Percentiles rank a stretch among this genome's conserved stretches.
Conservation (phyloP, 2,797 vertebrate genomes). For the Poeciliopsis infans region DNA sequence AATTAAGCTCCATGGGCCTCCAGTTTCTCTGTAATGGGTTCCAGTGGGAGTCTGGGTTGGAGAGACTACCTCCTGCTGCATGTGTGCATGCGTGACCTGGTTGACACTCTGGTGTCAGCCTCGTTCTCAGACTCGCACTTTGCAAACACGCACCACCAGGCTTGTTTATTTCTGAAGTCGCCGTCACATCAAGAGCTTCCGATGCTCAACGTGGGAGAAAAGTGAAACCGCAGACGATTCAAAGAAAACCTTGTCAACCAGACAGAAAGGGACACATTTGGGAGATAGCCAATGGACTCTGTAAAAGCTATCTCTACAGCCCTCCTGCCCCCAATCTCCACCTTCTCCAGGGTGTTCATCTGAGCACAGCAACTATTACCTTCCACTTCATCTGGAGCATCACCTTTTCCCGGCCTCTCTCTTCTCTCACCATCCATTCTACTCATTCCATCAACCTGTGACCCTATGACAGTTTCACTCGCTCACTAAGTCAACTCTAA, state of each 20-base stretch:
- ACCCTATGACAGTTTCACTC: conserved; percentile 54
- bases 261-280: conserved; percentile 26
- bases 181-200: conserved; percentile 43
- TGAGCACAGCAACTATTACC: conserved; percentile 48
- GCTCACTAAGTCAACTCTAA: conserved; percentile 72
- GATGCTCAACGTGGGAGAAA: conserved; percentile 18
- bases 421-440: conserved; percentile 39
- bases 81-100: conserved; percentile 72
- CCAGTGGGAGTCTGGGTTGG: conserved; percentile 72
- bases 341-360: conserved; percentile 38
- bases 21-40: conserved; percentile 78
- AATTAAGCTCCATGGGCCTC: conserved; percentile 65
- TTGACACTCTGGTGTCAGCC: conserved; percentile 64
- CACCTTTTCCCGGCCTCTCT: conserved; percentile 42
- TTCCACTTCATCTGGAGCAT: conserved; percentile 49
- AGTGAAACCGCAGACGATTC: conserved; percentile 50
- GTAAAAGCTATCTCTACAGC: conserved; percentile 31
- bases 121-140: conserved; percentile 51
- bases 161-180: conserved; percentile 60
- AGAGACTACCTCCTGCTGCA: conserved; percentile 53
- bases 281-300: conserved; percentile 25
- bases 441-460: conserved; percentile 62
- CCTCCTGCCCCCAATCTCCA: conserved; percentile 4
- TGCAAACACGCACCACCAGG: conserved; percentile 50
- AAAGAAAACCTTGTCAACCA: conserved; percentile 39